A percentile compares a stretch with the other conserved stretches of the same genome.
phyloP scores from a whole-genome alignment of 2,888 invertebrate genomes.

The Bombylius discolor region DNA sequence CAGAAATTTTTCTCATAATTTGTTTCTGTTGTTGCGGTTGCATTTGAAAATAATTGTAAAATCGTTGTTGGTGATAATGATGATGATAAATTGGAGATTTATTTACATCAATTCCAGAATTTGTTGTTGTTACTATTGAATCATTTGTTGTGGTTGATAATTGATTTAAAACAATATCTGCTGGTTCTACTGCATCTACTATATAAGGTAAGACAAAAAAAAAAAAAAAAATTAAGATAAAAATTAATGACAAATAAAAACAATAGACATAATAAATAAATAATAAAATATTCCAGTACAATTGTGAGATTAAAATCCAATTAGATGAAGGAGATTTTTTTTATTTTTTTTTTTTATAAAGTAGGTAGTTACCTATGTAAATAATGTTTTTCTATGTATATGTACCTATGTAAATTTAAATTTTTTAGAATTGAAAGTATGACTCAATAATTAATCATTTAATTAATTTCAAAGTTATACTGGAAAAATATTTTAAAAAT shows the following conservation, averaged over 20 bases:
- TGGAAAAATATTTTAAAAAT: no score
- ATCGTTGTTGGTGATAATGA: background rate
- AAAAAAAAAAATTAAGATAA: background rate
- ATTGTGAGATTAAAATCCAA: no score
- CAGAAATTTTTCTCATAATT: background rate
- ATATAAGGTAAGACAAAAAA: background rate
- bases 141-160: background rate
- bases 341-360: no score
- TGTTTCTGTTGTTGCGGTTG: background rate
- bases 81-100: background rate
- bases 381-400: no score
- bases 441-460: background rate
- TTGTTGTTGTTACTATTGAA: background rate
- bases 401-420: background rate
- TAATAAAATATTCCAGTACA: no score
- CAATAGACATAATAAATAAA: no score
- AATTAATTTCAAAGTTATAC: no score
- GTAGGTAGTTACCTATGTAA: no score
- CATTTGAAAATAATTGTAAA: background rate
- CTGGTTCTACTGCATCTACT: conserved; percentile 6
- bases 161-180: background rate
- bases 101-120: background rate
- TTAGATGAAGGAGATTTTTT: no score
- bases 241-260: background rate
- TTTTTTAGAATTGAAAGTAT: background rate